Conservation (phyloP, 2,888 invertebrate genomes). For the Monoplex corrugatus region DNA sequence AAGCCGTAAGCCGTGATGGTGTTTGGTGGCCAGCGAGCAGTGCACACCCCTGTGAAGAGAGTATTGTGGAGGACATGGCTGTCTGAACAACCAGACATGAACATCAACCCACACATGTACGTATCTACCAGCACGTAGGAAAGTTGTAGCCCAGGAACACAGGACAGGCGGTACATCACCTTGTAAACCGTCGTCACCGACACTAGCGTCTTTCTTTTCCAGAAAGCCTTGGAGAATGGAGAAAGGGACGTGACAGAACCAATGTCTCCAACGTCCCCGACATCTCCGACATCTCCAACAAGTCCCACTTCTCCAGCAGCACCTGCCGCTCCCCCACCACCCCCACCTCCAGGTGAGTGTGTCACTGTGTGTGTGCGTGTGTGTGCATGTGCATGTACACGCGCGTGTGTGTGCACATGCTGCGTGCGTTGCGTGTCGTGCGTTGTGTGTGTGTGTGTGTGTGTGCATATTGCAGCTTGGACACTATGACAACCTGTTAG, state of each 20-base stretch:
- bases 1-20: too few relatives aligned
- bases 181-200: neutral
- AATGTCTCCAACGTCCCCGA: constrained; percentile 14
- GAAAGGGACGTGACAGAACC: neutral
- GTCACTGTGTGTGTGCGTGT: neutral
- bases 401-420: neutral
- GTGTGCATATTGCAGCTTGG: neutral
- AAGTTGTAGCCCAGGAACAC: too few relatives aligned
- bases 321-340: neutral
- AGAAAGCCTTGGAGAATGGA: constrained; percentile 51
- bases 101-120: too few relatives aligned
- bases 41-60: too few relatives aligned
- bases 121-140: too few relatives aligned
- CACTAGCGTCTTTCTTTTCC: neutral
- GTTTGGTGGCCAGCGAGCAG: too few relatives aligned
- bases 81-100: too few relatives aligned
- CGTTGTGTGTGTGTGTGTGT: neutral
- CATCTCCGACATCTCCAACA: too few relatives aligned
- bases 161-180: too few relatives aligned
- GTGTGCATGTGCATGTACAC: neutral
- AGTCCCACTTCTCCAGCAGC: neutral
- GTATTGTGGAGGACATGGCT: too few relatives aligned
- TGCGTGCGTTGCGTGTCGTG: neutral
- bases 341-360: constrained; percentile 19
- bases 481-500: too few relatives aligned